Evolutionary conservation across 2,888 invertebrate genomes (phyloP).

Genomic region (Heteropelma amictum): DNA sequence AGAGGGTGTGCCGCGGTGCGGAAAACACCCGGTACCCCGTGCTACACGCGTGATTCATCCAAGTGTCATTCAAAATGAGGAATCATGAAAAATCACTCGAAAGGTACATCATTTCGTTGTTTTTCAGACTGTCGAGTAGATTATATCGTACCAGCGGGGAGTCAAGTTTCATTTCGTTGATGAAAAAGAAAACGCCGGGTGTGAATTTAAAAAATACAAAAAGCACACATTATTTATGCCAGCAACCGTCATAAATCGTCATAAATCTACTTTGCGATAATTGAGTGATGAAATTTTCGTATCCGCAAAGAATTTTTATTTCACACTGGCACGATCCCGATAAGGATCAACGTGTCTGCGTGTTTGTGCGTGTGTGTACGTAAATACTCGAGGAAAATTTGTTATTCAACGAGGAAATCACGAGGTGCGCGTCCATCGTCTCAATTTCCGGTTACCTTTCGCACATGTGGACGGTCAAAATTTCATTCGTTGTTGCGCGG

Average conservation of each 20-base stretch:
- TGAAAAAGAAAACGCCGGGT: too few species aligned
- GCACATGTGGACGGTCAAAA: not conserved
- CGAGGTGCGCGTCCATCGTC: not conserved
- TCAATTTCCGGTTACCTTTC: conserved; percentile 18
- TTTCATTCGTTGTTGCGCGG: not conserved
- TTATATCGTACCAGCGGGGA: too few species aligned
- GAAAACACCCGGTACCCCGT: not conserved
- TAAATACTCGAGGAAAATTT: not conserved
- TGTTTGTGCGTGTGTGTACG: not conserved
- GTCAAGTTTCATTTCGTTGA: too few species aligned
- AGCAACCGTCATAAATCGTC: not conserved
- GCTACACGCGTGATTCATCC: not conserved
- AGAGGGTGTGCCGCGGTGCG: conserved; percentile 13
- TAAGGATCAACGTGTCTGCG: not conserved
- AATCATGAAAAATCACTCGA: not conserved
- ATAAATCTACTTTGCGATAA: too few species aligned
- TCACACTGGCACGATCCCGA: not conserved
- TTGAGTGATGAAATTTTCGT: not conserved
- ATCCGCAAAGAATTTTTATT: not conserved
- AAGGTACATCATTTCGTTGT: too few species aligned
- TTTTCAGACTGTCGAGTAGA: too few species aligned
- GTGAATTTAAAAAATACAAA: not conserved
- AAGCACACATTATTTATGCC: not conserved
- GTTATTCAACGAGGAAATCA: conserved; percentile 23
- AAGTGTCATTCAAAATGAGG: not conserved